Conservation (phyloP, 2,888 invertebrate species). For the Smittia sp. region DNA sequence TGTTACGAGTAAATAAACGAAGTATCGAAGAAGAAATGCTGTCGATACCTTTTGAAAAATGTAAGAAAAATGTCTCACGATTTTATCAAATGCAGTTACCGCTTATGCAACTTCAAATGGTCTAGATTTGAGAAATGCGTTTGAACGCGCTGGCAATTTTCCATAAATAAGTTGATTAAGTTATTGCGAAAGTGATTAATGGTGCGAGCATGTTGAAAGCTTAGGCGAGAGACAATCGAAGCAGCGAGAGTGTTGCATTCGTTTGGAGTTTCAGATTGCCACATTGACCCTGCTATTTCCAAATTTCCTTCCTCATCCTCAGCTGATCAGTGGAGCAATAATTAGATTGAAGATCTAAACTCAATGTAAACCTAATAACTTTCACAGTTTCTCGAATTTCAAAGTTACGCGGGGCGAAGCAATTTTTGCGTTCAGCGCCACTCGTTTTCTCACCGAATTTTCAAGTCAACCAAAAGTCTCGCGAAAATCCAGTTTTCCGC, state of each 20-base stretch:
- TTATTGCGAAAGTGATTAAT: constrained; percentile 8
- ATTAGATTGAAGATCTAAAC: too few species aligned
- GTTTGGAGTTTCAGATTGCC: too few species aligned
- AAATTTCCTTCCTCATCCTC: too few species aligned
- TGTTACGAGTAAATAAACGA: constrained; percentile 13
- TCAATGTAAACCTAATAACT: too few species aligned
- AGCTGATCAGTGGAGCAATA: too few species aligned
- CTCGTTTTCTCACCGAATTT: background rate
- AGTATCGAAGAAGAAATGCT: background rate
- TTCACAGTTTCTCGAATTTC: too few species aligned
- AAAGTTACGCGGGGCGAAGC: too few species aligned
- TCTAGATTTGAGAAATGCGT: constrained; percentile 14
- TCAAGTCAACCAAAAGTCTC: constrained; percentile 1
- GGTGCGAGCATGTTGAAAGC: background rate
- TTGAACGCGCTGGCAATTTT: constrained; percentile 8
- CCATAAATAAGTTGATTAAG: background rate
- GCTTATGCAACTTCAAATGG: background rate
- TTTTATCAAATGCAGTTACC: background rate
- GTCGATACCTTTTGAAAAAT: background rate
- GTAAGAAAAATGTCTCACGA: background rate
- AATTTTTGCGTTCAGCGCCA: background rate
- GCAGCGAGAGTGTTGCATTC: too few species aligned
- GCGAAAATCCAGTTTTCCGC: constrained; percentile 20
- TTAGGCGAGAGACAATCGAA: too few species aligned
- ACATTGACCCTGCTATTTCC: too few species aligned